Conservation (phyloP, 2,113 vertebrate genomes). For the Macrotis lagotis region DNA sequence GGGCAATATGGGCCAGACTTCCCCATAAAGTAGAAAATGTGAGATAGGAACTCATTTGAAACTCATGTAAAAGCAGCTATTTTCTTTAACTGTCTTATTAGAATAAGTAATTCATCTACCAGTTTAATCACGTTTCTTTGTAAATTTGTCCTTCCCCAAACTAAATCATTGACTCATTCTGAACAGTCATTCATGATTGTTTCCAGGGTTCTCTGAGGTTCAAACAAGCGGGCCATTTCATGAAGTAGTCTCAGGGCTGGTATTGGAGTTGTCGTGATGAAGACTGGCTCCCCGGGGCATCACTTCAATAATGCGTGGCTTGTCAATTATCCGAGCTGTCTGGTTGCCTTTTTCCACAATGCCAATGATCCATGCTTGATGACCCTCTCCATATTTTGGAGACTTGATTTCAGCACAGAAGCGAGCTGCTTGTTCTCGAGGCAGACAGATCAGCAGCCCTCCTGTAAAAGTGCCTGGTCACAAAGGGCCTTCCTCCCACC, state of each 20-base stretch:
- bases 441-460: slow-evolving; percentile 92
- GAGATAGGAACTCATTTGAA: slow-evolving; percentile 29
- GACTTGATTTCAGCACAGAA: slow-evolving; percentile 95
- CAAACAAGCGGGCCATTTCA: slow-evolving; percentile 74
- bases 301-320: slow-evolving; percentile 94
- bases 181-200: background rate
- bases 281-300: slow-evolving; percentile 85
- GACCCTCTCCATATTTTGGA: slow-evolving; percentile 87
- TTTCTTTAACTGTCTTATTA: slow-evolving; percentile 8
- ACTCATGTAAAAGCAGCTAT: slow-evolving; percentile 26
- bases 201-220: slow-evolving; percentile 21
- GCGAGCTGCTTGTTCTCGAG: slow-evolving; percentile 92
- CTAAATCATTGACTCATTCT: background rate
- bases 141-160: slow-evolving; percentile 38
- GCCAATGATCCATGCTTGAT: slow-evolving; percentile 94
- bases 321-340: slow-evolving; percentile 93
- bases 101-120: slow-evolving; percentile 5
- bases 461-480: slow-evolving; percentile 69
- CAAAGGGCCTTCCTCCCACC: background rate
- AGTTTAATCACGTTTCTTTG: slow-evolving; percentile 46
- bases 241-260: slow-evolving; percentile 78
- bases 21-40: background rate
- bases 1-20: slow-evolving; percentile 5
- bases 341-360: slow-evolving; percentile 95
- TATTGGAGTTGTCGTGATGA: slow-evolving; percentile 82